Evolutionary conservation across 2,113 vertebrate species (phyloP).

Genomic region (Pristiophorus japonicus): DNA sequence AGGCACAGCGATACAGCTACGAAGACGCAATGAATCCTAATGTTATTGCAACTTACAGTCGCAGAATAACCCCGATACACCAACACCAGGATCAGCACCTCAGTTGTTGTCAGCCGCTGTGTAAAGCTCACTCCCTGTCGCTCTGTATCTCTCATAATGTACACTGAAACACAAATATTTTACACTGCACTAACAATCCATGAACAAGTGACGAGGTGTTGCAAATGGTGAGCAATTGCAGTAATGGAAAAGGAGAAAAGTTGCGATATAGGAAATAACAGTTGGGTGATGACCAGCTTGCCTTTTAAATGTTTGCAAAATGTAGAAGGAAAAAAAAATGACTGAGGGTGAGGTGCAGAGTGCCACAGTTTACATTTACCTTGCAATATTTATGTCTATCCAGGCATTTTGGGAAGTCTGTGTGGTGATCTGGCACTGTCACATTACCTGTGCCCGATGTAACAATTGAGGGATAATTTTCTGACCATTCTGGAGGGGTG

Average conservation of each 20-base stretch:
- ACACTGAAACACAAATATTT: neutral
- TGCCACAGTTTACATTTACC: neutral
- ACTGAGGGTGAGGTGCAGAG: too few species aligned
- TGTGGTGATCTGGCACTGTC: neutral
- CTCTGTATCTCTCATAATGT: neutral
- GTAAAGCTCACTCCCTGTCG: too few species aligned
- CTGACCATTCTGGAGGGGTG: neutral
- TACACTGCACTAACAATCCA: neutral
- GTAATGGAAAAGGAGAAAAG: neutral
- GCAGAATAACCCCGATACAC: neutral
- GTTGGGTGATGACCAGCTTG: neutral
- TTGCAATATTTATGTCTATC: neutral
- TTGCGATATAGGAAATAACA: neutral
- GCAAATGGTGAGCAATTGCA: neutral
- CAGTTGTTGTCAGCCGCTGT: neutral
- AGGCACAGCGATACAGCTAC: neutral
- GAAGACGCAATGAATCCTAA: neutral
- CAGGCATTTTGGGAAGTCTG: neutral
- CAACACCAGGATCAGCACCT: neutral
- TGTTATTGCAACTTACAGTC: neutral
- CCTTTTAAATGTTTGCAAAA: neutral
- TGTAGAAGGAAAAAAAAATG: neutral
- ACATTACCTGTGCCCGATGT: neutral
- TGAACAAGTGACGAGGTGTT: neutral
- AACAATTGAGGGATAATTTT: neutral